These are phyloP conservation scores for Xanthorhoe designata DNA, from an alignment of 2,888 invertebrate genomes.

Conservation along the genomic window DNA sequence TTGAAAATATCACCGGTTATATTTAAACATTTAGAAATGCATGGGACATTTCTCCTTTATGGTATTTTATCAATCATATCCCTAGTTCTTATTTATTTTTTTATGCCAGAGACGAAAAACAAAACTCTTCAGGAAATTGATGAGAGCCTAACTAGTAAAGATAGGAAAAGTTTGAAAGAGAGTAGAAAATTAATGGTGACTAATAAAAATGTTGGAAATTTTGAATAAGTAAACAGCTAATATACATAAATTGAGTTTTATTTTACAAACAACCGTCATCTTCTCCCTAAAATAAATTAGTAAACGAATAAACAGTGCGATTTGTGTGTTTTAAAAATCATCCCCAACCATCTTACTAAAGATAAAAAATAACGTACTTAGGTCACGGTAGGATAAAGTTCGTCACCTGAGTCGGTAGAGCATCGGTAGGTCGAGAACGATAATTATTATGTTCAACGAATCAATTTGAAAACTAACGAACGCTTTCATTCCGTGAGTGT, in stretches of 20 bases:
- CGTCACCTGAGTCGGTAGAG: no score
- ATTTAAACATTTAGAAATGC: conserved; percentile 47
- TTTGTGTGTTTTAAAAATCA: no score
- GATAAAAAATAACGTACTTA: no score
- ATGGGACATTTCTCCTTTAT: conserved; percentile 52
- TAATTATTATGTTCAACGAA: no score
- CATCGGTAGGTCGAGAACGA: no score
- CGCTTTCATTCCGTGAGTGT: no score
- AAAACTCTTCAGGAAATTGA: conserved; percentile 57
- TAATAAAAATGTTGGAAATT: not conserved
- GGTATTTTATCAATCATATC: conserved; percentile 40
- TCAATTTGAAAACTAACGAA: no score
- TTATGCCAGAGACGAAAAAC: conserved; percentile 60
- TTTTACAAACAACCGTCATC: not conserved
- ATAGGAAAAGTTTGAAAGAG: conserved; percentile 14
- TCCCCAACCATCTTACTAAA: no score
- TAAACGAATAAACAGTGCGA: no score
- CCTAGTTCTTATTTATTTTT: conserved; percentile 47
- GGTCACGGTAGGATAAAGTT: no score
- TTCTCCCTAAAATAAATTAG: no score
- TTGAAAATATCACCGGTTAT: conserved; percentile 51
- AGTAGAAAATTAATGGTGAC: conserved; percentile 15
- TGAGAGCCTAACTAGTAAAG: conserved; percentile 36
- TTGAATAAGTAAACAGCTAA: not conserved
- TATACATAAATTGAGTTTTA: not conserved